phyloP scores from a whole-genome alignment of 1,140 invertebrate species.

The Piezodorus guildinii region DNA sequence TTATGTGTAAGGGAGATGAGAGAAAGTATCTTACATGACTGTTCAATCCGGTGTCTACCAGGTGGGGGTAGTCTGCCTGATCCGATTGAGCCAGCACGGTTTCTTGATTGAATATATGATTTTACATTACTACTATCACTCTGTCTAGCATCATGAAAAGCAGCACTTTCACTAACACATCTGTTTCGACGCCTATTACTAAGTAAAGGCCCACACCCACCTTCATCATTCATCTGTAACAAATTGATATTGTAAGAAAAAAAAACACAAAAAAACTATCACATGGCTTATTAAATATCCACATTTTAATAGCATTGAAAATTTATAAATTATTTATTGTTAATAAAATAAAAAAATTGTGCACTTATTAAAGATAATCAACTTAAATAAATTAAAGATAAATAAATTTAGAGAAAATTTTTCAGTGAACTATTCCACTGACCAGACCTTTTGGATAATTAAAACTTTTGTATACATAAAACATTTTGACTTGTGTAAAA shows the following conservation, averaged over 20 bases:
- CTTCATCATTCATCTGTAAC: constrained; percentile 17
- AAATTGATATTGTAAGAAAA: background rate
- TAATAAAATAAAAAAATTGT: too few relatives aligned
- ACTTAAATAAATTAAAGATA: too few relatives aligned
- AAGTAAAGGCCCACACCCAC: constrained; percentile 18
- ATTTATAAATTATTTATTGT: too few relatives aligned
- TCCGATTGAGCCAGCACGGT: constrained; percentile 20
- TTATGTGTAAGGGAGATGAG: too few relatives aligned
- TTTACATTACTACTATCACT: constrained; percentile 4
- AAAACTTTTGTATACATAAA: too few relatives aligned
- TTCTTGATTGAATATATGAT: constrained; percentile 4
- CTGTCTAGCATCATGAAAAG: background rate
- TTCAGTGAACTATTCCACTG: too few relatives aligned
- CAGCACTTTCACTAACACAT: constrained; percentile 24
- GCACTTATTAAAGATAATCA: too few relatives aligned
- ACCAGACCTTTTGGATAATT: too few relatives aligned
- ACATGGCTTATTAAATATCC: background rate
- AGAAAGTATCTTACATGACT: background rate
- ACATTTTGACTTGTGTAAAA: too few relatives aligned
- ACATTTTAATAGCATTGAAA: too few relatives aligned
- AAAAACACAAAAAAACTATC: background rate
- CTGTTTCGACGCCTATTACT: constrained; percentile 18
- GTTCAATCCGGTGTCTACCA: constrained; percentile 14
- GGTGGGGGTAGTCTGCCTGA: constrained; percentile 13
- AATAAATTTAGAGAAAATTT: too few relatives aligned